Evolutionary conservation across 1,140 invertebrate genomes (phyloP), one percentile per base, ranked within the genome.

Genomic region (Drosophila mayri): DNA sequence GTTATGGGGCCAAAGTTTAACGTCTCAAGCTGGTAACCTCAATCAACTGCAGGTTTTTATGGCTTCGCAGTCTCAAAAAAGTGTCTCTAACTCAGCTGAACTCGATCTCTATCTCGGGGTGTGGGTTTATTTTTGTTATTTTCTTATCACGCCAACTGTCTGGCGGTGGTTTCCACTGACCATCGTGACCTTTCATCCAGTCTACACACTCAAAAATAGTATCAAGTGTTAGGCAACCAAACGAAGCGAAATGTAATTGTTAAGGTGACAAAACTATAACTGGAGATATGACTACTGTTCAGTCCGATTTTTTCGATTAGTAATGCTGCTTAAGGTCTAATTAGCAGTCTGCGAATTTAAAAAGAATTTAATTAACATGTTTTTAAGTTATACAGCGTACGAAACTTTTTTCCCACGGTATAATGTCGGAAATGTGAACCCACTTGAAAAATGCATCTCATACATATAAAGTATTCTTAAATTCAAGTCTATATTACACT

Each of bases 111-210:
- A 28, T 65, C n/a, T 28, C 7, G 43, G 22, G 8, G 5, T 52
- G 35, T 68, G 28, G 41, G 14, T 37, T 58, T 55, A 37, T 47
- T 37, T 75, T 58, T 32, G 32, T 37, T 43, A n/a, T 46, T 73
- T 49, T 65, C 52, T 71, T 72, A 72, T 72, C 68, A 59, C 22
- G 6, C 3, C 32, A 66, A 25, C 9, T 38, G 55, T 60, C 54
- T 50, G 22, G 22, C 40, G 72, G 72, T 20, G 20, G 37, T 76
- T 76, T 76, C 72, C 72, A 60, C 63, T 59, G 35, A 38, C 38
- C 54, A 41, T n/a, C n/a, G 38, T 76, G 74, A 76, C 72, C 74
- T 76, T 41, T 76, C 46, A 38, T 64, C 4, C 20, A 37, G 32
- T 5, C 32, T 9, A 3, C 30, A 28, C 6, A 28, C 9, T 10